A percentile compares a stretch with the other conserved stretches of the same genome.
Conservation (phyloP, 2,113 vertebrate species). For the Papio anubis region DNA sequence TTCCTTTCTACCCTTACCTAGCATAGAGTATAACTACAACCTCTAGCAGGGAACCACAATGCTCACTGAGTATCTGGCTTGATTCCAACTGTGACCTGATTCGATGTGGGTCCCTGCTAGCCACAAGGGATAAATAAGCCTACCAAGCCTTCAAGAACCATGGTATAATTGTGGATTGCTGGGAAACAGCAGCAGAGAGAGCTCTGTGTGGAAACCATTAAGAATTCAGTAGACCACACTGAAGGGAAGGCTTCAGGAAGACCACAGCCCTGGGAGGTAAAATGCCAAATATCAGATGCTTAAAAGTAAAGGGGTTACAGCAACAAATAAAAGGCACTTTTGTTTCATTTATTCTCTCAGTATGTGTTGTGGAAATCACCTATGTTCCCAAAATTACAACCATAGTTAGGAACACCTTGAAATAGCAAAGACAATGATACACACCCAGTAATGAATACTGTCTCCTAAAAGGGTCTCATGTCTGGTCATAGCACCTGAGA, state of each 20-base stretch:
- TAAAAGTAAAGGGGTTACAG: background rate
- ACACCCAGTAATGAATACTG: background rate
- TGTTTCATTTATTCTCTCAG: background rate
- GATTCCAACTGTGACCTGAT: background rate
- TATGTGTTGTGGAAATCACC: background rate
- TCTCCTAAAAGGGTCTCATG: background rate
- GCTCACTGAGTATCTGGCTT: background rate
- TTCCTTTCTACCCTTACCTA: background rate
- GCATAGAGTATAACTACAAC: background rate
- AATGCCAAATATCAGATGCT: background rate
- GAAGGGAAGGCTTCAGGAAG: constrained; percentile 12
- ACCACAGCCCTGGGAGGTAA: background rate
- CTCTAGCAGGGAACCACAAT: background rate
- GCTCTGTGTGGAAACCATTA: background rate
- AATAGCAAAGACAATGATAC: background rate
- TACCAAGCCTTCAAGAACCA: background rate
- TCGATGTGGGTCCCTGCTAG: background rate
- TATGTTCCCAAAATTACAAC: constrained; percentile 34
- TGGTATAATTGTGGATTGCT: background rate
- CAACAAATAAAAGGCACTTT: background rate
- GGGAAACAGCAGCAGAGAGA: background rate
- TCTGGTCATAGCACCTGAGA: background rate
- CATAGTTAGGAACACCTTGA: background rate
- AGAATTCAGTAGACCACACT: background rate
- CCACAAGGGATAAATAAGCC: background rate